Evolutionary conservation across 2,888 invertebrate genomes (phyloP).

Genomic region (Colletes collaris): DNA sequence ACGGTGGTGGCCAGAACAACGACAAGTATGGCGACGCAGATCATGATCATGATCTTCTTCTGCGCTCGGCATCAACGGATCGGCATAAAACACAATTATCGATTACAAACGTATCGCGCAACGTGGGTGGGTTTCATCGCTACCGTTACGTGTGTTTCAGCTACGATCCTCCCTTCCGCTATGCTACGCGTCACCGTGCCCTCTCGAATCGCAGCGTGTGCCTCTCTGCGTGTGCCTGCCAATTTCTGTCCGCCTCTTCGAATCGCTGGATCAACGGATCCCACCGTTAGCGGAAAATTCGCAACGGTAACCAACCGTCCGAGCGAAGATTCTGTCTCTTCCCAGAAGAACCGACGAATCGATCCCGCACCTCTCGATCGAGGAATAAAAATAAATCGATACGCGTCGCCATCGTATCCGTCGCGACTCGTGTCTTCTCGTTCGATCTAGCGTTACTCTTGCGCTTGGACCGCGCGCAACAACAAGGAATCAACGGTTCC

Average conservation of each 20-base stretch:
- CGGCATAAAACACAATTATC: slow-evolving; percentile 57
- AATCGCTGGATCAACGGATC: slow-evolving; percentile 5
- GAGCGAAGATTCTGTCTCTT: no score
- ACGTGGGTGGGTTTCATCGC: not conserved
- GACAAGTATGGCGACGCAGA: slow-evolving; percentile 92
- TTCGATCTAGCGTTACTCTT: not conserved
- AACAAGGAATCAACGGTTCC: slow-evolving; percentile 28
- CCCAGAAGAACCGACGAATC: no score
- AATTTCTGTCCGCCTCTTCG: slow-evolving; percentile 9
- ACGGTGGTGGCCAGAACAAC: slow-evolving; percentile 88
- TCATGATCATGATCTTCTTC: slow-evolving; percentile 97
- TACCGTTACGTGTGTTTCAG: slow-evolving; percentile 14
- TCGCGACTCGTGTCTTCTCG: no score
- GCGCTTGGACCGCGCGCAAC: not conserved
- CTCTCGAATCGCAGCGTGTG: slow-evolving; percentile 11
- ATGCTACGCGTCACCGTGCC: not conserved
- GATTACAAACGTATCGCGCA: slow-evolving; percentile 47
- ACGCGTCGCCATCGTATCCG: no score
- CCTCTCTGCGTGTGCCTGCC: slow-evolving; percentile 33
- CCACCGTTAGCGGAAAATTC: not conserved
- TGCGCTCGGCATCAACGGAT: slow-evolving; percentile 84
- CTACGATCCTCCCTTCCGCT: not conserved
- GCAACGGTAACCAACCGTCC: not conserved
- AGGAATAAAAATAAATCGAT: not conserved
- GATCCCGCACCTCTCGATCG: not conserved